These are phyloP conservation scores for Yponomeuta plumbellus DNA, from an alignment of 2,888 invertebrate genomes.

Conservation along the genomic window DNA sequence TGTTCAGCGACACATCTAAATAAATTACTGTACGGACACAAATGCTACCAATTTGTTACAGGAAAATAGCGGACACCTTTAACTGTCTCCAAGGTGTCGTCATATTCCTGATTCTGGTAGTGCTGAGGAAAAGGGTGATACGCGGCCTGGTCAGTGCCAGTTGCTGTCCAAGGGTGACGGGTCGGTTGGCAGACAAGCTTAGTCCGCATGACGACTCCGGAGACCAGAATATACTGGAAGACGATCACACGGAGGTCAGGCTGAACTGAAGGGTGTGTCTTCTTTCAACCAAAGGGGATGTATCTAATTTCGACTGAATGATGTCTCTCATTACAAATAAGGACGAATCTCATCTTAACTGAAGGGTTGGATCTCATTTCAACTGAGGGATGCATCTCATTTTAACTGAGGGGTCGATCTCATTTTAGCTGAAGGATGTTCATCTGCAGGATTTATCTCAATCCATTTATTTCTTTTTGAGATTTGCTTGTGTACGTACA, in stretches of 20 bases:
- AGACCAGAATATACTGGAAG: constrained; percentile 53
- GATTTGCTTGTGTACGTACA: no score
- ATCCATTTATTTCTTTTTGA: no score
- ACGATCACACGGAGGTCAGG: constrained; percentile 65
- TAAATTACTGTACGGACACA: no score
- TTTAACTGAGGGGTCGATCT: no score
- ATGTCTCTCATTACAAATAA: no score
- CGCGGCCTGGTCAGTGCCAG: constrained; percentile 54
- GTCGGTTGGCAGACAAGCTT: constrained; percentile 51
- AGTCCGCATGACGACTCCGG: constrained; percentile 62
- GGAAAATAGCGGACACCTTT: constrained; percentile 78
- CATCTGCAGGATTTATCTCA: no score
- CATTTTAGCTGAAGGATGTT: no score
- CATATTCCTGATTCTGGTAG: constrained; percentile 78
- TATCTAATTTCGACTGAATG: no score
- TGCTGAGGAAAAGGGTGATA: constrained; percentile 74
- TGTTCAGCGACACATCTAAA: no score
- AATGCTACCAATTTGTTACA: constrained; percentile 30
- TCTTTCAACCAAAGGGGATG: neutral
- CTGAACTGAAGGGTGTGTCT: constrained; percentile 40
- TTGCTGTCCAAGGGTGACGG: constrained; percentile 42
- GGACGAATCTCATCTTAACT: no score
- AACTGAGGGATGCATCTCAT: no score
- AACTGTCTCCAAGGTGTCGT: constrained; percentile 80
- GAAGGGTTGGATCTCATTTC: no score